Conservation (phyloP, 1,140 invertebrate genomes). For the Cherax quadricarinatus region DNA sequence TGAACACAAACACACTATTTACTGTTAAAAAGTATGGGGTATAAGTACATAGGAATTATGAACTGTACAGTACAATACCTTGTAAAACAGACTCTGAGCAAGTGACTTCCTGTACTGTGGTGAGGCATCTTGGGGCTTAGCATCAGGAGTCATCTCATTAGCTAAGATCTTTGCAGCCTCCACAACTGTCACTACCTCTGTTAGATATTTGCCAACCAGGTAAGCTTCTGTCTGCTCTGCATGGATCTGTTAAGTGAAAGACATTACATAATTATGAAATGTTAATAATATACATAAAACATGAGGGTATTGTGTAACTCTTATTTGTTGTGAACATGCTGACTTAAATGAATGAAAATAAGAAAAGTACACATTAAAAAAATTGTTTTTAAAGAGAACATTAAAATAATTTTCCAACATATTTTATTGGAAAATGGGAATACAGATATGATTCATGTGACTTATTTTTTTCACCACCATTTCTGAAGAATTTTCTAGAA, state of each 20-base stretch:
- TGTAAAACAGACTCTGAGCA: conserved; percentile 72
- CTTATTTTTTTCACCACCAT: no score
- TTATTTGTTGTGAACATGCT: no score
- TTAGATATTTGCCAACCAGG: conserved; percentile 70
- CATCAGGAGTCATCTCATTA: conserved; percentile 68
- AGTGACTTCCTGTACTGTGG: conserved; percentile 72
- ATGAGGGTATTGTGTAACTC: not conserved
- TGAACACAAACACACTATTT: no score
- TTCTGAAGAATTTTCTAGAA: no score
- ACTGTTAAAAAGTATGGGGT: no score
- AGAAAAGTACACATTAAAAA: no score
- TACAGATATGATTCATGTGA: no score
- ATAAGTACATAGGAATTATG: no score
- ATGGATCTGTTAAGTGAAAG: conserved; percentile 68
- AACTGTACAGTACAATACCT: conserved; percentile 31
- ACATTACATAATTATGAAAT: not conserved
- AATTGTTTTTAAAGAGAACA: no score
- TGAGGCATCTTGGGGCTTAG: conserved; percentile 61
- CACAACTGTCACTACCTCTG: conserved; percentile 59
- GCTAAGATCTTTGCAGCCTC: conserved; percentile 65
- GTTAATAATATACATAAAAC: not conserved
- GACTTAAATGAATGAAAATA: no score
- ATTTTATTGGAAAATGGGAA: no score
- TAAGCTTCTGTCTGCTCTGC: conserved; percentile 73
- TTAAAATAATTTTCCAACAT: no score